phyloP scores from a whole-genome alignment of 2,797 vertebrate species.

The Scyliorhinus canicula region DNA sequence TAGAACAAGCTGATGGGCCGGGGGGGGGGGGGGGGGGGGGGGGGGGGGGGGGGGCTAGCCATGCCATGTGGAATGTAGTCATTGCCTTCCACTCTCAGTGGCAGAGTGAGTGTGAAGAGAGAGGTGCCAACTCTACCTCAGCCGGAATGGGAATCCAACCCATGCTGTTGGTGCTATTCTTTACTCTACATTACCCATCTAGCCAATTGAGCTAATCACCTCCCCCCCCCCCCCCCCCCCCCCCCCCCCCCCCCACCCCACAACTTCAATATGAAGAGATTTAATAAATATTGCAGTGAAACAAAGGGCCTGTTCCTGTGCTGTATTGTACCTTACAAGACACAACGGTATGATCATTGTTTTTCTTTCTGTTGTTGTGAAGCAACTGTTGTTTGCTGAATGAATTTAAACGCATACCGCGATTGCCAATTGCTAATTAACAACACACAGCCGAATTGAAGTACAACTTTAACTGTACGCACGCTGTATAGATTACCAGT shows the following conservation, averaged over 20 bases:
- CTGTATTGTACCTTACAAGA: background rate
- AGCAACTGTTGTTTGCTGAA: background rate
- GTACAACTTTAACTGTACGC: background rate
- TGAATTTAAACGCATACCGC: background rate
- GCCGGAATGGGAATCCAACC: background rate
- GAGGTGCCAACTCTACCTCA: background rate
- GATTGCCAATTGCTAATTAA: slow-evolving; percentile 1
- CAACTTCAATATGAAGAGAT: background rate
- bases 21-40: too few species aligned
- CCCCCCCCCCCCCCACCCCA: background rate
- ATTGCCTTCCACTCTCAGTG: background rate
- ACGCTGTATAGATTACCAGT: background rate
- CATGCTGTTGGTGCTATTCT: background rate
- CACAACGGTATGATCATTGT: background rate
- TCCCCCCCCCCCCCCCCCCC: background rate
- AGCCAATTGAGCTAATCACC: background rate
- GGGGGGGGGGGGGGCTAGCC: background rate
- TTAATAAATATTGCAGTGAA: background rate
- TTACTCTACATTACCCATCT: background rate
- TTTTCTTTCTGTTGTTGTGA: background rate
- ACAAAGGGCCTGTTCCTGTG: too few species aligned
- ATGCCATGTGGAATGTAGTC: too few species aligned
- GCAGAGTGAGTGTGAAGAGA: background rate
- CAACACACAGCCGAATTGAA: background rate
- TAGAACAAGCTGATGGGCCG: background rate